phyloP scores from a whole-genome alignment of 2,113 vertebrate genomes.

The Pituophis catenifer region DNA sequence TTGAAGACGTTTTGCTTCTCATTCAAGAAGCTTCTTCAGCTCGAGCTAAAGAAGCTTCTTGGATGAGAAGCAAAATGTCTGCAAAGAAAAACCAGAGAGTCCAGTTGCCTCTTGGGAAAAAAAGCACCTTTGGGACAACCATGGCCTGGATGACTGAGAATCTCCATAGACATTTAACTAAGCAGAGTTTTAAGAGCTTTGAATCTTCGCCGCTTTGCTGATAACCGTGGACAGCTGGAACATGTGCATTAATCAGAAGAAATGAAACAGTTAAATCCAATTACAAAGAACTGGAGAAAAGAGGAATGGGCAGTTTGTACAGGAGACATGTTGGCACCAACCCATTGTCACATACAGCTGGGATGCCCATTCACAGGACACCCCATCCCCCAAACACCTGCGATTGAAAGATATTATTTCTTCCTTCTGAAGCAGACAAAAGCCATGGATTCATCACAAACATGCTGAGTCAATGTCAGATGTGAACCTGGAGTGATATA shows the following conservation, averaged over 20 bases:
- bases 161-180: not conserved
- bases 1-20: too few species aligned
- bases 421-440: constrained; percentile 43
- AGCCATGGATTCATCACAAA: constrained; percentile 45
- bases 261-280: not conserved
- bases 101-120: too few species aligned
- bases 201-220: not conserved
- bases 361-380: constrained; percentile 8
- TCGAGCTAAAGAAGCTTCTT: too few species aligned
- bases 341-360: constrained; percentile 25
- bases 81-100: too few species aligned
- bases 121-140: too few species aligned
- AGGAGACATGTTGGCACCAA: not conserved
- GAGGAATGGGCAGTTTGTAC: constrained; percentile 5
- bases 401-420: constrained; percentile 30
- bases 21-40: too few species aligned
- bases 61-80: too few species aligned
- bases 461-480: constrained; percentile 50
- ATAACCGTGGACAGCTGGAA: not conserved
- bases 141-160: too few species aligned
- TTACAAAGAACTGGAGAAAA: not conserved
- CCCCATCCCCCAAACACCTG: not conserved
- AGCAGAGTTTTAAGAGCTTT: not conserved
- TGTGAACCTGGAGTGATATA: not conserved
- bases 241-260: not conserved